Base-by-base conservation (phyloP, 2,888 invertebrate species). In the Pseudanteris insignis region DNA sequence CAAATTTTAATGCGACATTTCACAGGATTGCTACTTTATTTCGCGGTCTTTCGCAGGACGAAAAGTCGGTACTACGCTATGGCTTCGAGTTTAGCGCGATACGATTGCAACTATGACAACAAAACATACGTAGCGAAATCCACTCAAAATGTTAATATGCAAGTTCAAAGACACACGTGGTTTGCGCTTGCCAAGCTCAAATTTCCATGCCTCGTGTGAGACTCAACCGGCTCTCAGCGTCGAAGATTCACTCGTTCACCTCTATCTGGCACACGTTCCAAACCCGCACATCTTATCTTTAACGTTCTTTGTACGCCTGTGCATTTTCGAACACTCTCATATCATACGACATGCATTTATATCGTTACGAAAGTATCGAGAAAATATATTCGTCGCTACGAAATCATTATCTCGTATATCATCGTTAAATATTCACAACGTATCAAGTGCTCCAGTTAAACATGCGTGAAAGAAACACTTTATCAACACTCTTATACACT, bases 71-170 rank as follows among this genome's bases (percentile, higher is more conserved):
- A 32, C 18, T 38, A 36, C 25, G 53, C 43, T n/a, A n/a, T 48
- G 37, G 21, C 43, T 55, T 61, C 40, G 48, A 29, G 34, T 50
- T 61, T 50, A 50, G 47, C 43, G 33, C 46, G 38, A 61, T 50
- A 54, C 40, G 41, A 50, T 50, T 50, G 54, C 46, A 50, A 55
- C 55, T 30, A 47, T 43, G 30, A 41, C 38, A 58, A 58, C 44
- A 58, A 50, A 50, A 58, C 44, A 38, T 1, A 8, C 34, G 10
- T 12, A 34, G 32, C 12, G 36, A 28, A 48, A 58, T 47, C 48
- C 48, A 63, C 57, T 63, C 53, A 63, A 63, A 63, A 63, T 63
- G 63, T 48, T 63, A 58, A 63, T 63, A 63, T 30, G 54, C 44
- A 63, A 62, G 62, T 57, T 62, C 55, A 62, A 62, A 62, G 62